phyloP scores from a whole-genome alignment of 2,888 invertebrate genomes.

The Noctua janthina region DNA sequence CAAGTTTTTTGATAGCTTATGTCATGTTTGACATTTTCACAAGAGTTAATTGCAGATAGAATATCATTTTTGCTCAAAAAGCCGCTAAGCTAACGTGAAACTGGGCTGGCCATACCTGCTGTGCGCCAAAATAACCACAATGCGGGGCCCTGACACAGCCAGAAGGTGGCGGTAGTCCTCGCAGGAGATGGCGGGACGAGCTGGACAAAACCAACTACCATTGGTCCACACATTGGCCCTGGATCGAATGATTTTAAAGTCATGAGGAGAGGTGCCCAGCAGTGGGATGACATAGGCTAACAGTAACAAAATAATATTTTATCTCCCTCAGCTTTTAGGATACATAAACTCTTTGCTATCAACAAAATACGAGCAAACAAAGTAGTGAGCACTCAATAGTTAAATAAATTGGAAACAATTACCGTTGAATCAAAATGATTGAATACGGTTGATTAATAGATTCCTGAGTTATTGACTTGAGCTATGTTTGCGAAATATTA shows the following conservation, averaged over 20 bases:
- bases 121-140: too few species aligned
- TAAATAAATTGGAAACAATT: constrained; percentile 22
- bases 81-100: too few species aligned
- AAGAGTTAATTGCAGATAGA: neutral
- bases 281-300: too few species aligned
- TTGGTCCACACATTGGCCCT: too few species aligned
- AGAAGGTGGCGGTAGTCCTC: too few species aligned
- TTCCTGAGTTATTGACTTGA: constrained; percentile 28
- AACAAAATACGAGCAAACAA: neutral
- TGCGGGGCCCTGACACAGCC: too few species aligned
- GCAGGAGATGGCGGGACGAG: too few species aligned
- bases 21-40: neutral
- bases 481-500: constrained; percentile 39
- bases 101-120: too few species aligned
- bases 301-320: too few species aligned
- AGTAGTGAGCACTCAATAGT: neutral
- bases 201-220: too few species aligned
- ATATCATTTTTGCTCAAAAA: neutral
- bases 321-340: neutral
- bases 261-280: too few species aligned
- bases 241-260: too few species aligned
- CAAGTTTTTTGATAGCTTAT: neutral
- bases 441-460: constrained; percentile 51
- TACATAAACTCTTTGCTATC: neutral
- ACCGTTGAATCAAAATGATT: constrained; percentile 36